A percentile compares a stretch with the other conserved stretches of the same genome.
Conservation (phyloP, 92 coral and sea anemone genomes). For the Nematostella vectensis region DNA sequence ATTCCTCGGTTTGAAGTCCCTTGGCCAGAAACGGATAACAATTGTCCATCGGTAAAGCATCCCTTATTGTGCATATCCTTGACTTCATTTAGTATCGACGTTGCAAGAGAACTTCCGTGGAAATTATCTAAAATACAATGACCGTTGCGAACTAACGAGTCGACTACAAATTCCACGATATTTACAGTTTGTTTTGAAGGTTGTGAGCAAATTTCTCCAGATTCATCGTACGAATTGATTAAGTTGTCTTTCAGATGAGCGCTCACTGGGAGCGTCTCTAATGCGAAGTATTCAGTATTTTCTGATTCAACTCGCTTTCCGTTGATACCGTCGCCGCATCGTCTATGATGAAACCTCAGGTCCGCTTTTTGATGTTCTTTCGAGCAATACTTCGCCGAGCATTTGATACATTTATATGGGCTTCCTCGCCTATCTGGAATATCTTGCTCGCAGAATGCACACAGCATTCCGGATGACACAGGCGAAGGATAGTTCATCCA, state of each 20-base stretch:
- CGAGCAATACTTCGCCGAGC: conserved; percentile 23
- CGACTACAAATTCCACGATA: conserved; percentile 39
- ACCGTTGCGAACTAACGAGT: conserved; percentile 31
- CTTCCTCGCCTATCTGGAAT: conserved; percentile 19
- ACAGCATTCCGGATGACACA: conserved; percentile 15
- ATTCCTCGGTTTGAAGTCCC: conserved; percentile 51
- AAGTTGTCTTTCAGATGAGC: not conserved
- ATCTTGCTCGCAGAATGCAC: conserved; percentile 18
- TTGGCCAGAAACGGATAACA: conserved; percentile 50
- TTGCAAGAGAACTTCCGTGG: conserved; percentile 55
- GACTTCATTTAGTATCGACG: conserved; percentile 56
- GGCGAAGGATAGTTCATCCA: conserved; percentile 16
- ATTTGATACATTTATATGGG: conserved; percentile 21
- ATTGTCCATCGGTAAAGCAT: conserved; percentile 65
- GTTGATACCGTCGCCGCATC: not conserved
- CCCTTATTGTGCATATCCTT: conserved; percentile 49
- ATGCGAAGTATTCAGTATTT: not conserved
- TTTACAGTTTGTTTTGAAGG: conserved; percentile 14
- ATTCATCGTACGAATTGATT: not conserved
- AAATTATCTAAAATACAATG: conserved; percentile 73
- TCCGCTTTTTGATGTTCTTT: conserved; percentile 28
- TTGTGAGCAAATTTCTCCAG: not conserved
- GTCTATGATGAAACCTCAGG: conserved; percentile 19
- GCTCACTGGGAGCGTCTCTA: not conserved
- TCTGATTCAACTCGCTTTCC: not conserved